Evolutionary conservation across 2,797 vertebrate genomes (phyloP), one percentile per base, ranked within the genome.

Genomic region (Acrossocheilus fasciatus): DNA sequence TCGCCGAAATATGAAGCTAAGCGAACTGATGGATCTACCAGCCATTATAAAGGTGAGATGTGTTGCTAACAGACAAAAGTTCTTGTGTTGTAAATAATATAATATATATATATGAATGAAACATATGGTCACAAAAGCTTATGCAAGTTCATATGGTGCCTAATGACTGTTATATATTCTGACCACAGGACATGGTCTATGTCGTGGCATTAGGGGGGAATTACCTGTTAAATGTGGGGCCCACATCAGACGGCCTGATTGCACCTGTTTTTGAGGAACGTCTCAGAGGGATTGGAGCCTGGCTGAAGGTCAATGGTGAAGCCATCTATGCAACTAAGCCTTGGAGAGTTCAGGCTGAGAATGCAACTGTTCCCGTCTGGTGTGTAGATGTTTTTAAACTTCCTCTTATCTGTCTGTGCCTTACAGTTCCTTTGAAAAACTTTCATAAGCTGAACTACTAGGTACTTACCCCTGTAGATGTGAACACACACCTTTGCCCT

Each of bases 201-300:
- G 97, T 97, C 0, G 97, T 99, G 76, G 96, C 97, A 74, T 87
- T 97, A 41, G 98, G 98, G 85, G 98, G 98, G 64, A 99, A 99
- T 94, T 99, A 98, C 89, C 96, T 99, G 57, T 96, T 99, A 85
- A 99, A 99, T 23, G 92, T 99, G 62, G 98, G 98, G 1, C 97
- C 98, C 66, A 98, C 96, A 4, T 92, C 97, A 23, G 98, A 99
- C 2, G 98, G 98, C 2, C 92, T 94, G 90, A 97, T 99, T 70
- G 94, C 93, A 2, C 90, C 94, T 4, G 92, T 98, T 87, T 99
- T 99, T 93, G 97, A 99, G 89, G 97, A 99, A 89, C 95, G 97
- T 84, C 96, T 99, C n/a, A 91, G 96, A 81, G 95, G 94, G 3
- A 83, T 99, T 0, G 98, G 98, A 20, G 94, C 91, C 84, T 99